Percentiles rank a stretch among this genome's conserved stretches.
phyloP scores from a whole-genome alignment of 2,113 vertebrate species.

The Eira barbara region DNA sequence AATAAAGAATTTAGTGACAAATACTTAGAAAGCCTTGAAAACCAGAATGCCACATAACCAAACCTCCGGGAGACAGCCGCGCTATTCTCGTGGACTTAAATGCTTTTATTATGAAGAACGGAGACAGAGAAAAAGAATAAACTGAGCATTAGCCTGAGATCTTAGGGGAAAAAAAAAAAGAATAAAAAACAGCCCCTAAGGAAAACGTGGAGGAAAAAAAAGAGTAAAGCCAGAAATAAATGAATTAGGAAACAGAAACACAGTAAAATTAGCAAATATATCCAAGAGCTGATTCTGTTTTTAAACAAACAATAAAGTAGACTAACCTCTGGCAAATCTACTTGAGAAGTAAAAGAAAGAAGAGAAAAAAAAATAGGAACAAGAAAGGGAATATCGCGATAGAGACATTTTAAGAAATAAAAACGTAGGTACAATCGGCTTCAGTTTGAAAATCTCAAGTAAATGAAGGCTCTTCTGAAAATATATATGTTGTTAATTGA shows the following conservation, averaged over 20 bases:
- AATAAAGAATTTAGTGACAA: slow-evolving; percentile 1
- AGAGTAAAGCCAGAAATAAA: slow-evolving; percentile 59
- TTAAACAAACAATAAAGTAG: slow-evolving; percentile 47
- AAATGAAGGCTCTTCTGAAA: slow-evolving; percentile 36
- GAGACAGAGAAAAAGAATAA: slow-evolving; percentile 36
- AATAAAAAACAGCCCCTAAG: slow-evolving; percentile 27
- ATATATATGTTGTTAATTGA: not conserved
- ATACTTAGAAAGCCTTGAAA: slow-evolving; percentile 39
- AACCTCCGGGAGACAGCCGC: slow-evolving; percentile 39
- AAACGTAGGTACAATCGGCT: not conserved
- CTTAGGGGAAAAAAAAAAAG: not conserved
- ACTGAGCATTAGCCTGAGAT: slow-evolving; percentile 23
- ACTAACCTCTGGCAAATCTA: slow-evolving; percentile 30
- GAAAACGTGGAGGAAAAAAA: not conserved
- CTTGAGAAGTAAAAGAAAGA: slow-evolving; percentile 22
- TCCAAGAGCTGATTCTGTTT: slow-evolving; percentile 46
- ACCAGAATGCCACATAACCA: not conserved
- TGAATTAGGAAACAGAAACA: slow-evolving; percentile 52
- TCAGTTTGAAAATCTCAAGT: slow-evolving; percentile 42
- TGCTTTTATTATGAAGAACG: slow-evolving; percentile 55
- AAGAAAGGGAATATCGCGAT: not conserved
- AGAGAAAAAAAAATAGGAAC: not conserved
- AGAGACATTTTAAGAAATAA: not conserved
- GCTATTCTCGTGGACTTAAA: slow-evolving; percentile 24
- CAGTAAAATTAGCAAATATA: slow-evolving; percentile 36